Base-by-base conservation (phyloP, 2,888 invertebrate species). In the Drosophila limbata region DNA sequence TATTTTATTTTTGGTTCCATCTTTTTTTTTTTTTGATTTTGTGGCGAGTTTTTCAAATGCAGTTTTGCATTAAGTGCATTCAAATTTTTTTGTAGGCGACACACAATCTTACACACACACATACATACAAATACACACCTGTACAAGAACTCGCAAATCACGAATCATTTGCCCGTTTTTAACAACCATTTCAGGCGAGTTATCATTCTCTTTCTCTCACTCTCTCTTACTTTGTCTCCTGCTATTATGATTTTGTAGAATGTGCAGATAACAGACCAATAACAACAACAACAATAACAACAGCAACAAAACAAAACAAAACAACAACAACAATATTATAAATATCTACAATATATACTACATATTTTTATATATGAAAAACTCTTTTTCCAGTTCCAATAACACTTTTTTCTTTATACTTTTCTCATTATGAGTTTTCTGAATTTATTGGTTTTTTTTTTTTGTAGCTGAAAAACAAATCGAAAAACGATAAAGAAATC, bases 241-340 rank as follows among this genome's bases (percentile, higher is more conserved):
- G 35, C 4, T 35, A 19, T 19, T 39, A 37, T 37, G 19, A 28
- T 15, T 53, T 13, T 37, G 42, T 64, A n/a, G 50, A 37, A 62
- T 55, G 52, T 53, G 71, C 77, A 75, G 60, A 69, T 69, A 77
- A 61, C 73, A 77, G 73, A 76, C 73, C 21, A 69, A 61, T 48
- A 72, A 59, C 45, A 73, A 44, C 45, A 59, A 53, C 25, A 67
- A 50, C 61, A 56, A 55, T 31, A 37, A 35, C 28, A 67, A 39
- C 40, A 53, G 37, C 4, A 48, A 60, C 48, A 59, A 35, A n/a
- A n/a, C n/a, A n/a, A n/a, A n/a, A n/a, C n/a, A n/a, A 39, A 60
- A 59, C 42, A 59, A 72, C 55, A 50, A 61, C 48, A 55, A 72
- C 52, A 73, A 52, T 45, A 53, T 15, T 40, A 64, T 42, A 64